phyloP scores from a whole-genome alignment of 2,888 invertebrate genomes.

The Boloria euphrosyne region DNA sequence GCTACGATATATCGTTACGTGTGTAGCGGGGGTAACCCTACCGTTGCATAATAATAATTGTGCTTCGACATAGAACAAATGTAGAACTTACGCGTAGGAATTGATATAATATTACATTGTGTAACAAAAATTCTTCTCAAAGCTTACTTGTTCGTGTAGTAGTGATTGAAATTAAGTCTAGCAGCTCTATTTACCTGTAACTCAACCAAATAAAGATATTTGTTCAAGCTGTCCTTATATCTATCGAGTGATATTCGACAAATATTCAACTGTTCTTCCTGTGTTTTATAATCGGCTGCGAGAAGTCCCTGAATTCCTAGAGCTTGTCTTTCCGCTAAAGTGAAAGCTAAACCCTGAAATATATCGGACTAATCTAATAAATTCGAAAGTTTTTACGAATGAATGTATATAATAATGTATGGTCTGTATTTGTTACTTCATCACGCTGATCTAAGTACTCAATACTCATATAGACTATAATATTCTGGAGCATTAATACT shows the following conservation, averaged over 20 bases:
- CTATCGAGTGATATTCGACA: slow-evolving; percentile 95
- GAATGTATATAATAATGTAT: not conserved
- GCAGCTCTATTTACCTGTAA: slow-evolving; percentile 85
- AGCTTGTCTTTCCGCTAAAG: slow-evolving; percentile 95
- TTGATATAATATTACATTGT: no score
- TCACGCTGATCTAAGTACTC: no score
- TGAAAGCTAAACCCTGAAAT: slow-evolving; percentile 96
- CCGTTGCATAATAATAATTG: no score
- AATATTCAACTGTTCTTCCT: slow-evolving; percentile 95
- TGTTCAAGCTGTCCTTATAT: slow-evolving; percentile 95
- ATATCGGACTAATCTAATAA: not conserved
- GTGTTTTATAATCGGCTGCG: slow-evolving; percentile 96
- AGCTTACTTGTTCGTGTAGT: no score
- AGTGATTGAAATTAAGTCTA: slow-evolving; percentile 54
- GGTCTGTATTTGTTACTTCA: not conserved
- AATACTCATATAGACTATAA: no score
- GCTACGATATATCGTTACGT: no score
- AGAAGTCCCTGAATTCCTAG: slow-evolving; percentile 98
- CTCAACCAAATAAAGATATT: slow-evolving; percentile 97
- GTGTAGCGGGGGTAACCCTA: no score
- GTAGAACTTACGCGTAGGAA: no score
- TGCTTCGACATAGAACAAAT: no score
- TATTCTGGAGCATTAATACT: no score
- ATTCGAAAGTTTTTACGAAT: not conserved
- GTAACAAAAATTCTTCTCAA: no score